Evolutionary conservation across 2,113 vertebrate genomes (phyloP), one percentile per base, ranked within the genome.

Genomic region (Tichodroma muraria): DNA sequence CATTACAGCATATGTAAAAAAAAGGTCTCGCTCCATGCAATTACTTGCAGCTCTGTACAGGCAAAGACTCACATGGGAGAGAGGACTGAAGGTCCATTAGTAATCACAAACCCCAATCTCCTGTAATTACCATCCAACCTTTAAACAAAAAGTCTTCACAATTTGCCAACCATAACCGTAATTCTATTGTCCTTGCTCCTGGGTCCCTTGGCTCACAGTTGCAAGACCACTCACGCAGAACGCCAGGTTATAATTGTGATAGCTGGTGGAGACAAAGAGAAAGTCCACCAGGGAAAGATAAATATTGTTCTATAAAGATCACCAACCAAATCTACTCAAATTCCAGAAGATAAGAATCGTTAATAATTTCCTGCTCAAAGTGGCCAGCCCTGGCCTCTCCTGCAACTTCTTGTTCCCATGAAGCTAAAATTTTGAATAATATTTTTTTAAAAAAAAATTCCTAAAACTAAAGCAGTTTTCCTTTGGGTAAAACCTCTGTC

Each of bases 281-380:
- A 93, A 97, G 93, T 92, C 88, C 88, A 93, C 35, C 71, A 88
- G 90, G 81, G 72, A 83, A 95, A 96, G 85, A 96, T 84, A 96
- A 96, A 97, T 97, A 96, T 94, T 94, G 86, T 95, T 96, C 88
- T 96, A 79, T 95, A 95, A 93, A 93, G 96, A 96, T 94, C 95
- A 93, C 84, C 94, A 95, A 96, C 77, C 65, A 95, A 94, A 95
- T 95, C 96, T 95, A 95, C 84, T 96, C 93, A 92, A 93, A 95
- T 97, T 97, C 96, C 95, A 95, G 77, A 95, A 97, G 97, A 97
- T 96, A 97, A 97, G 96, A 89, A 97, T 97, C 60, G 81, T 96
- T 96, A 97, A 97, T 97, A 97, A 97, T 97, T 97, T 96, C 94
- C 93, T 95, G 85, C 88, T 91, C 93, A 54, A 64, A 96, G 84